Percentiles rank a stretch among this genome's conserved stretches.
phyloP scores from a whole-genome alignment of 1,140 invertebrate genomes.

The Rhyacophila brunnea region DNA sequence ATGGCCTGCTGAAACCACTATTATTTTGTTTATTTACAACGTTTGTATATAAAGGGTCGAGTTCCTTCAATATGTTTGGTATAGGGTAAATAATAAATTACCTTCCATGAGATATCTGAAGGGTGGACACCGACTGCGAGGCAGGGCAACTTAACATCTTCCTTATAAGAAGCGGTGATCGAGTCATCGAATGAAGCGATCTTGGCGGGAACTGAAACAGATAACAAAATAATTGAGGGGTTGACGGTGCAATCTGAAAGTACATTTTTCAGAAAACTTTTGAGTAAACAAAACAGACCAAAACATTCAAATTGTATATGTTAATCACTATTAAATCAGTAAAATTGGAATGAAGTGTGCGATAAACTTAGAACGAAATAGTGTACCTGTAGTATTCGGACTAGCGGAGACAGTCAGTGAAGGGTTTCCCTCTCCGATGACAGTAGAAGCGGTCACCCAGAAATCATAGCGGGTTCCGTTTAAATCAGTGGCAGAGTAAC shows the following conservation, averaged over 20 bases:
- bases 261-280: no score
- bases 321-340: no score
- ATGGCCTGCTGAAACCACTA: no score
- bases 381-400: slow-evolving; percentile 76
- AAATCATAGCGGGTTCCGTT: slow-evolving; percentile 87
- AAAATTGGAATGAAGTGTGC: no score
- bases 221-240: no score
- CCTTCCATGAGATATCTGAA: slow-evolving; percentile 87
- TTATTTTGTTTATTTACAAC: no score
- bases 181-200: slow-evolving; percentile 90
- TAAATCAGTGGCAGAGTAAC: slow-evolving; percentile 81
- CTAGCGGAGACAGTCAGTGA: slow-evolving; percentile 82
- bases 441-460: slow-evolving; percentile 91
- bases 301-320: no score
- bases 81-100: slow-evolving; percentile 43
- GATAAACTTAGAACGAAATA: no score
- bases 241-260: no score
- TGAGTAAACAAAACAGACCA: no score
- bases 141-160: slow-evolving; percentile 88
- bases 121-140: slow-evolving; percentile 85
- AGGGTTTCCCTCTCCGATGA: slow-evolving; percentile 87
- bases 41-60: no score
- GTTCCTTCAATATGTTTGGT: no score
- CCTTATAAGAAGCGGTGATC: slow-evolving; percentile 85
- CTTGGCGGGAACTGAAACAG: slow-evolving; percentile 78